Evolutionary conservation across 2,888 invertebrate genomes (phyloP).

Genomic region (Lapara coniferarum): DNA sequence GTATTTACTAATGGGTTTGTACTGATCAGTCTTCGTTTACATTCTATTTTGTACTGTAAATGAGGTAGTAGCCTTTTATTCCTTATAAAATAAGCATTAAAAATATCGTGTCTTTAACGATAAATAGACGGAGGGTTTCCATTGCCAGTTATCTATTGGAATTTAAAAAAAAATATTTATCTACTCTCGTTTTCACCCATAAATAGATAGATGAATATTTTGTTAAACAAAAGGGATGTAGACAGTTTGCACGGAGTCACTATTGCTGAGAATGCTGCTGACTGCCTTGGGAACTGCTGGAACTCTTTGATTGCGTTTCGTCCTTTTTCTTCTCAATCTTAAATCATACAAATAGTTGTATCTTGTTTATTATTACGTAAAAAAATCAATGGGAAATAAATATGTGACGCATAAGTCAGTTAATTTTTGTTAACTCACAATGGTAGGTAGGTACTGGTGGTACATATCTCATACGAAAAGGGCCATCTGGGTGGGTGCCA

Average conservation of each 20-base stretch:
- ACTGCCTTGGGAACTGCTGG: conserved; percentile 69
- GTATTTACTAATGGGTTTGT: conserved; percentile 74
- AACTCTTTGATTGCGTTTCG: conserved; percentile 68
- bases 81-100: conserved; percentile 4
- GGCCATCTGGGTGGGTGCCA: no score
- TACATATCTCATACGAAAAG: no score
- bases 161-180: conserved; percentile 24
- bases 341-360: conserved; percentile 35
- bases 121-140: conserved; percentile 25
- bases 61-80: conserved; percentile 59
- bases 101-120: conserved; percentile 8
- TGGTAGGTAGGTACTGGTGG: no score
- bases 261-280: conserved; percentile 65
- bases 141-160: background rate
- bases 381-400: no score
- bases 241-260: conserved; percentile 39
- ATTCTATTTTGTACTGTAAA: conserved; percentile 55
- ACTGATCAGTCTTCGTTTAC: conserved; percentile 78
- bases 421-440: no score
- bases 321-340: conserved; percentile 74
- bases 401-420: no score
- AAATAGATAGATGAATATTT: background rate
- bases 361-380: no score
- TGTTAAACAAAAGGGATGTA: background rate
- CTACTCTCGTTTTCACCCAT: background rate